Evolutionary conservation across 1,140 invertebrate genomes (phyloP).

Genomic region (Cylas formicarius): DNA sequence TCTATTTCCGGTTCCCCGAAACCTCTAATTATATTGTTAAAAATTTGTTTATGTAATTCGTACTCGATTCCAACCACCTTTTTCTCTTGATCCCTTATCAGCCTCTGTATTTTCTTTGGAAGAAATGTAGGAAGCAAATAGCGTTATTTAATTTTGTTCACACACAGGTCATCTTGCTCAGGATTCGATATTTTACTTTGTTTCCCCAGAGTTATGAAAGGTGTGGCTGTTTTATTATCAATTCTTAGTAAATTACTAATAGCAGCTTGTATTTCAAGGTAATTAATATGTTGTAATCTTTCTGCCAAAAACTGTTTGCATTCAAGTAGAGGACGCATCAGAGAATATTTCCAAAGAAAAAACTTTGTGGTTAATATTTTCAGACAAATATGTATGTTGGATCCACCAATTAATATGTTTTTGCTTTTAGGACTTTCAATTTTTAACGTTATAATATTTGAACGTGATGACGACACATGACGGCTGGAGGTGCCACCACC

Average conservation of each 20-base stretch:
- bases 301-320: constrained; percentile 7
- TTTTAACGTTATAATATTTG: no score
- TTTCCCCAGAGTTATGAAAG: no score
- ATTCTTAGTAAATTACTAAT: no score
- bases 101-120: constrained; percentile 20
- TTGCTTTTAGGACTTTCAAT: no score
- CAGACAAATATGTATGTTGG: no score
- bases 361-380: constrained; percentile 6
- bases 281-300: constrained; percentile 15
- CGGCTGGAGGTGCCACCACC: no score
- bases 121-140: constrained; percentile 28
- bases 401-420: no score
- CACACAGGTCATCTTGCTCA: constrained; percentile 24
- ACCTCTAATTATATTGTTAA: no score
- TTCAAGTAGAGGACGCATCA: constrained; percentile 9
- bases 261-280: no score
- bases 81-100: constrained; percentile 8
- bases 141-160: constrained; percentile 17
- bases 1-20: no score
- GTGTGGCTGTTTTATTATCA: no score
- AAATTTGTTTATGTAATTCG: constrained; percentile 4
- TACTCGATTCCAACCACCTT: constrained; percentile 7
- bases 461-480: no score
- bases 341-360: constrained; percentile 13
- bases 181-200: constrained; percentile 19